Percentiles rank a stretch among this genome's conserved stretches.
Conservation (phyloP, 2,888 invertebrate species). For the Serrognathus titanus region DNA sequence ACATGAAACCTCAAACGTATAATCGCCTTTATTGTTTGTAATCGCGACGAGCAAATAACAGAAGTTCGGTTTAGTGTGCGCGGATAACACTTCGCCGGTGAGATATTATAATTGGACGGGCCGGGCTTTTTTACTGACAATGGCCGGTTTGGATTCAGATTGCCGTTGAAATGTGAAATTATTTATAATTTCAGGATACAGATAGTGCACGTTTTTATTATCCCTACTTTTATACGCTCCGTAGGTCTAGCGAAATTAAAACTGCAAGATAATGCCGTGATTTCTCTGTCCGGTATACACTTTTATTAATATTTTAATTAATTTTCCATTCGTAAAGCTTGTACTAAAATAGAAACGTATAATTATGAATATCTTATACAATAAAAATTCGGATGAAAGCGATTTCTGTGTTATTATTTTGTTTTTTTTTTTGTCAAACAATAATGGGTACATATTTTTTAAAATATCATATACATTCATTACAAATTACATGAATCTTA, state of each 20-base stretch:
- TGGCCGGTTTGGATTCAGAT: conserved; percentile 11
- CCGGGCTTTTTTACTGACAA: conserved; percentile 13
- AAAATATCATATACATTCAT: too few species aligned
- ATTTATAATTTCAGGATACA: conserved; percentile 22
- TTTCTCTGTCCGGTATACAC: conserved; percentile 6
- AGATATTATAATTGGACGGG: conserved; percentile 14
- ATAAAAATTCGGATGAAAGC: too few species aligned
- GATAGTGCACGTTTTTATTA: conserved; percentile 9
- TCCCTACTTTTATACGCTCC: conserved; percentile 11
- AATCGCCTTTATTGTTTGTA: conserved; percentile 1
- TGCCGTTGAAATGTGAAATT: conserved; percentile 22
- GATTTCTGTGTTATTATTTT: too few species aligned
- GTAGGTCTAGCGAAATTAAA: conserved; percentile 1
- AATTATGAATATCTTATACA: not conserved
- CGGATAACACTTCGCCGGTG: conserved; percentile 6
- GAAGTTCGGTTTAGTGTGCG: conserved; percentile 1
- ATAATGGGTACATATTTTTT: too few species aligned
- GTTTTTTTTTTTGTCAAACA: too few species aligned
- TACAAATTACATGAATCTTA: too few species aligned
- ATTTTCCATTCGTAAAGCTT: conserved; percentile 4
- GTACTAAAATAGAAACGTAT: not conserved
- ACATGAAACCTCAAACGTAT: not conserved
- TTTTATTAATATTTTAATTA: conserved; percentile 15
- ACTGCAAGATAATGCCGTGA: conserved; percentile 12
- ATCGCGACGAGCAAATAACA: conserved; percentile 5